Base-by-base conservation (phyloP, 2,888 invertebrate genomes). In the Acleris cristana region DNA sequence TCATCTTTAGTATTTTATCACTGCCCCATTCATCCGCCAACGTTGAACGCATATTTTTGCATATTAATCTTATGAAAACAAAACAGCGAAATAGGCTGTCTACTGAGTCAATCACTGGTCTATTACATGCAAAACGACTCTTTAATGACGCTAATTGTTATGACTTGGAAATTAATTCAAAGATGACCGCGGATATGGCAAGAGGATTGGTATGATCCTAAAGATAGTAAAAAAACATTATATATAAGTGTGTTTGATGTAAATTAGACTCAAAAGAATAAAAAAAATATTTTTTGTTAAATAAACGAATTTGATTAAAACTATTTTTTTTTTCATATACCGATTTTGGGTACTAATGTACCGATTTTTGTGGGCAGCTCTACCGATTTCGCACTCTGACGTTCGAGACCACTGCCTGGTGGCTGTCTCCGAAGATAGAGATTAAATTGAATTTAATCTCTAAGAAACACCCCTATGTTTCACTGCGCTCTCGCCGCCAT, bases 11-110 rank as follows among this genome's bases (percentile, higher is more conserved):
- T 58, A 64, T 62, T 62, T 63, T 69, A 66, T 65, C 65, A 60
- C 60, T 70, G 8, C 63, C 70, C 51, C 70, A 70, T 70, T 67
- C 67, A 64, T 53, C 61, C 45, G 64, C 70, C 18, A 65, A 70
- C 55, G 68, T 70, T 61, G 70, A 55, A 62, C 23, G 30, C n/a
- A 53, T 53, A 53, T 30, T 53, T 53, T 55, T 58, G 18, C 65
- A 65, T 21, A 64, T 64, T 58, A 64, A 65, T 67, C 18, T 61
- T 21, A 2, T 58, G 34, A 58, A 60, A 53, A 68, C 59, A 44
- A 69, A 64, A 45, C 60, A 57, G 58, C n/a, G 65, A 57, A 61
- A 69, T 56, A 58, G 54, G 54, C 61, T 69, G 48, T 62, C 54
- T 58, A 69, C 62, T 58, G 54, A 65, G 7, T 62, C 65, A 21